These are phyloP conservation scores for Eustalomyia histrio DNA, from an alignment of 2,888 invertebrate genomes.

Conservation along the genomic window DNA sequence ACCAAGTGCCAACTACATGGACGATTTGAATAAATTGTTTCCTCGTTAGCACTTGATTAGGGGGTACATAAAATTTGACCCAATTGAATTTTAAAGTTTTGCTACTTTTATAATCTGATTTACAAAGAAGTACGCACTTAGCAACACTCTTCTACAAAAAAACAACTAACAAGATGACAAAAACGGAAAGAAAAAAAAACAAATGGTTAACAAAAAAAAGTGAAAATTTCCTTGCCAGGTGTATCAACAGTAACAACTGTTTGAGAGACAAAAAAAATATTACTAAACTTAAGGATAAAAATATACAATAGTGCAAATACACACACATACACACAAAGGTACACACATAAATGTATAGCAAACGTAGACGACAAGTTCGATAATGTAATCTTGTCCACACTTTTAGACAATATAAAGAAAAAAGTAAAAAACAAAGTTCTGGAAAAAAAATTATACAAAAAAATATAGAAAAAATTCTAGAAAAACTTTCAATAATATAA, in stretches of 20 bases:
- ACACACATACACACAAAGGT: neutral
- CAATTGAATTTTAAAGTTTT: neutral
- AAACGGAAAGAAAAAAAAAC: neutral
- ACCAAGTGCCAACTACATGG: neutral
- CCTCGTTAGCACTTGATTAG: neutral
- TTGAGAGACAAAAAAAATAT: neutral
- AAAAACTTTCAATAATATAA: slow-evolving; percentile 6
- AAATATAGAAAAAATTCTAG: neutral
- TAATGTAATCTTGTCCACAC: slow-evolving; percentile 32
- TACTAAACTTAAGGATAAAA: neutral
- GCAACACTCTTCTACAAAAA: neutral
- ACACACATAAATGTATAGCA: neutral
- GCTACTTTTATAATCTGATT: neutral
- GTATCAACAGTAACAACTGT: slow-evolving; percentile 2
- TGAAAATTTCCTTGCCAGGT: neutral
- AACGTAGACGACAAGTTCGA: neutral
- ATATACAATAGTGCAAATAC: neutral
- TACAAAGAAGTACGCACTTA: neutral
- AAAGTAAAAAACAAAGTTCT: neutral
- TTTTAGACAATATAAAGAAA: slow-evolving; percentile 2
- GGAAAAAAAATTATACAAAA: neutral
- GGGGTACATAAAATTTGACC: neutral
- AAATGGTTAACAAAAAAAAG: neutral
- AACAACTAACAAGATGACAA: neutral
- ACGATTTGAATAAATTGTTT: neutral